Percentiles rank a stretch among this genome's conserved stretches.
These are phyloP conservation scores for Tursiops truncatus DNA, from an alignment of 2,113 vertebrate genomes.

Conservation along the genomic window DNA sequence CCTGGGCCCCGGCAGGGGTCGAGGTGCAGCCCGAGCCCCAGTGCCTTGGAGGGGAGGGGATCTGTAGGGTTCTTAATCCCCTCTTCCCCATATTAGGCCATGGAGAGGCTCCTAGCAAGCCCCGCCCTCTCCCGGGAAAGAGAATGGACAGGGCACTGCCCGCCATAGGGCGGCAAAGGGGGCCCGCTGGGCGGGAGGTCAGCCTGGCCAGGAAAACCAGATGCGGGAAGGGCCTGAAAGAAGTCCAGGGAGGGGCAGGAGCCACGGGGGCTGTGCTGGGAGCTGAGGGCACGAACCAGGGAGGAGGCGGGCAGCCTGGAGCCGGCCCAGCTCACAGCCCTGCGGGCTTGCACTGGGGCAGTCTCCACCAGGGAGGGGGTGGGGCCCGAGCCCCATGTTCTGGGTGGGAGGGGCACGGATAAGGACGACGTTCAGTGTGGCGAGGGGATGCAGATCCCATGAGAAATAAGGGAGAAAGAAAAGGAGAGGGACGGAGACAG, in stretches of 20 bases:
- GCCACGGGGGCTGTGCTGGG: background rate
- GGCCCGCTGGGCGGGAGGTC: background rate
- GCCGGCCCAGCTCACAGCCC: background rate
- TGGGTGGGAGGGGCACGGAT: background rate
- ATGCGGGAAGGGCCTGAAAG: background rate
- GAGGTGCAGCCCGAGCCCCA: background rate
- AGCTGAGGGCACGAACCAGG: background rate
- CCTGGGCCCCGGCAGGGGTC: background rate
- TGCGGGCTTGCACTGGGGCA: background rate
- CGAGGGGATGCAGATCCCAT: background rate
- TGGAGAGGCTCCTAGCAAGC: background rate
- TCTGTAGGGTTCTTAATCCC: background rate
- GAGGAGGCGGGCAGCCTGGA: background rate
- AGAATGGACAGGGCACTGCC: background rate
- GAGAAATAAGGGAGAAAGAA: background rate
- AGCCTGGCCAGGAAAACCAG: slow-evolving; percentile 24
- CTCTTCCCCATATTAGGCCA: background rate
- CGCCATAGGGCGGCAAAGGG: background rate
- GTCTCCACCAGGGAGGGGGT: background rate
- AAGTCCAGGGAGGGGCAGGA: background rate
- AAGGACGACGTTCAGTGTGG: too few relatives aligned
- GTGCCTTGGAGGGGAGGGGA: background rate
- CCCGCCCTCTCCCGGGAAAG: background rate
- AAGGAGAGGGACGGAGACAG: background rate
- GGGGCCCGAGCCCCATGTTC: background rate